phyloP scores from a whole-genome alignment of 2,113 vertebrate species.

The Aegypius monachus region DNA sequence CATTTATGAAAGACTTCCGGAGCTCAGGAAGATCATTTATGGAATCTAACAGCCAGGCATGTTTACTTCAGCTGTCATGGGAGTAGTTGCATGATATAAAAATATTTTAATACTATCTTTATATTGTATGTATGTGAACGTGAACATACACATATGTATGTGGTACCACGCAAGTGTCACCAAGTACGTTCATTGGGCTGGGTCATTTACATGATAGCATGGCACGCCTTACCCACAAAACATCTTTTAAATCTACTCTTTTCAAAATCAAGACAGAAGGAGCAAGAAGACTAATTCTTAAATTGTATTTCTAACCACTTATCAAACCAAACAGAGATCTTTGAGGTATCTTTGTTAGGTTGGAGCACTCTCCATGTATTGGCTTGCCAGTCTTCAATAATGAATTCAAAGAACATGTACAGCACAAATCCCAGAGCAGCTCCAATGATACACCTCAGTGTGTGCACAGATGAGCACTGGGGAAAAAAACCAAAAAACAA shows the following conservation, averaged over 20 bases:
- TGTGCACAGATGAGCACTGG: background rate
- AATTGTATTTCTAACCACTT: background rate
- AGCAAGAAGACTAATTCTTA: background rate
- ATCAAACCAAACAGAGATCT: background rate
- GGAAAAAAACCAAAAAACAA: rapidly evolving
- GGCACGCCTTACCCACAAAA: background rate
- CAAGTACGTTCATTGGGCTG: background rate
- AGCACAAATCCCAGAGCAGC: background rate
- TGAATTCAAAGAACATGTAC: background rate
- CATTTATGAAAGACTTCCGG: background rate
- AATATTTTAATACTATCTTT: background rate
- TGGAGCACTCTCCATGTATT: background rate
- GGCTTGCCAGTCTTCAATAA: background rate
- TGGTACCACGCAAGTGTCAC: background rate
- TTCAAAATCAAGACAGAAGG: background rate
- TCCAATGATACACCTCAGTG: background rate
- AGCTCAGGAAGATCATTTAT: background rate
- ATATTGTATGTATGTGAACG: background rate
- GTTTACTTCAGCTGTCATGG: background rate
- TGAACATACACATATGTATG: background rate
- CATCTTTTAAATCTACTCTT: background rate
- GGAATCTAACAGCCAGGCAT: background rate
- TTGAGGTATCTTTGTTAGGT: background rate
- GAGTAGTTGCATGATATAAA: background rate
- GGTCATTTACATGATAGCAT: background rate